Base-by-base conservation (phyloP, 2,797 vertebrate species). In the Sebastes glaucus region DNA sequence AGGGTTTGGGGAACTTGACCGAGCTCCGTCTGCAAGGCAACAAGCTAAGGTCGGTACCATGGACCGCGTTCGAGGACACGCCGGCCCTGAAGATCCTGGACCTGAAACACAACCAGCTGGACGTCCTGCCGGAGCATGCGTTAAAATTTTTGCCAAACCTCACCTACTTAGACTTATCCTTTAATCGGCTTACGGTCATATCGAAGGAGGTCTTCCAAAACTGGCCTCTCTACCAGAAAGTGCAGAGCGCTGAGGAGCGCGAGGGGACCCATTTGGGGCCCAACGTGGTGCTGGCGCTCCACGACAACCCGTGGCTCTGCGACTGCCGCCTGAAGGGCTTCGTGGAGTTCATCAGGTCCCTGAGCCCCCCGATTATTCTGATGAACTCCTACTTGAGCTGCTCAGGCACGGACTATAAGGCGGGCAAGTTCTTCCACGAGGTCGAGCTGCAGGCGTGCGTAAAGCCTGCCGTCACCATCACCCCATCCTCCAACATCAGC, bases 371-470 rank as follows among this genome's bases (percentile, higher is more conserved):
- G 2, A 91, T 98, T 75, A 97, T 98, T 71, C 91, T 99, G 82
- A 97, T 98, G 96, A 99, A 98, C 94, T 97, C 97, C 5, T 98
- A 98, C 89, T 94, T 99, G 94, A 95, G 94, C 30, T 99, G 97
- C 90, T 94, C 94, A 71, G 94, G 94, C 66, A 97, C 97, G 4
- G 94, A 96, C 81, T 96, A 94, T 89, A 97, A 92, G 74, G 91
- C 78, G 6, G 97, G 97, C 3, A 97, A 96, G 69, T 96, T 97
- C 91, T 98, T 98, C 77, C 95, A 97, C 9, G 96, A 98, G 89
- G 90, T 96, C 4, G 96, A 98, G 53, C 93, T 98, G 71, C 94
- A 94, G 71, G 91, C 76, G 35, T 99, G 98, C 86, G 89, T 77
- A 59, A 98, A 96, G 66, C 97, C 98, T 1, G 79, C 87, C 42